Conservation (phyloP, 2,113 vertebrate species). For the Pleuronectes platessa region DNA sequence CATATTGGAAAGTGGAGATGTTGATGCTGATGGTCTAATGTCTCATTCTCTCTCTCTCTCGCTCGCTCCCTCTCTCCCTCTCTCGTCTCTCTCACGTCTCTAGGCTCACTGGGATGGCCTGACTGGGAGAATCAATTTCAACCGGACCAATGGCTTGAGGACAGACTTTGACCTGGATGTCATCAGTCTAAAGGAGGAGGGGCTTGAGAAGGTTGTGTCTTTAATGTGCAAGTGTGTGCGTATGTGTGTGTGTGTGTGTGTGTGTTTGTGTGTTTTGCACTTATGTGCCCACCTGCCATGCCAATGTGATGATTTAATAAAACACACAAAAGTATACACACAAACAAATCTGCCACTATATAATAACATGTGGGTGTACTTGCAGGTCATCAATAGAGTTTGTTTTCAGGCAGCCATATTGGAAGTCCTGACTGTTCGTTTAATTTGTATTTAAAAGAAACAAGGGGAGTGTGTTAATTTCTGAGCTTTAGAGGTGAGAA, state of each 20-base stretch:
- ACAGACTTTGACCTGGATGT: conserved; percentile 99
- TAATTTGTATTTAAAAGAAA: too few relatives aligned
- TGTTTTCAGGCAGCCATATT: not conserved
- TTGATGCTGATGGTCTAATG: conserved; percentile 42
- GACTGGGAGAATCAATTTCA: conserved; percentile 98
- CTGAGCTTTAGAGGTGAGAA: too few relatives aligned
- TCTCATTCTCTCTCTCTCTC: conserved; percentile 54
- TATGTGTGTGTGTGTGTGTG: conserved; percentile 2
- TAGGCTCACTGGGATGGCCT: conserved; percentile 98
- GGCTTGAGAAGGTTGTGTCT: conserved; percentile 90
- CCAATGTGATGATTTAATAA: not conserved
- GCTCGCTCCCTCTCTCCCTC: conserved; percentile 49
- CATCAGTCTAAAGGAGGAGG: conserved; percentile 97
- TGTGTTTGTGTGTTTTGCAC: not conserved
- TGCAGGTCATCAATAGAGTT: not conserved
- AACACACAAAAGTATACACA: not conserved
- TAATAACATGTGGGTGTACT: too few relatives aligned
- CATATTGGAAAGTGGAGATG: not conserved
- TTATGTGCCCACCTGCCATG: not conserved
- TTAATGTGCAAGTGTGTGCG: conserved; percentile 2
- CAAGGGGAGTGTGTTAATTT: too few relatives aligned
- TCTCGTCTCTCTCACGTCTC: conserved; percentile 33
- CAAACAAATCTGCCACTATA: not conserved
- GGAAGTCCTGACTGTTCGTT: too few relatives aligned
- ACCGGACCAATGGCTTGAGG: conserved; percentile 95